These are phyloP conservation scores for Drosophila cognata DNA, from an alignment of 2,888 invertebrate species.

Conservation along the genomic window DNA sequence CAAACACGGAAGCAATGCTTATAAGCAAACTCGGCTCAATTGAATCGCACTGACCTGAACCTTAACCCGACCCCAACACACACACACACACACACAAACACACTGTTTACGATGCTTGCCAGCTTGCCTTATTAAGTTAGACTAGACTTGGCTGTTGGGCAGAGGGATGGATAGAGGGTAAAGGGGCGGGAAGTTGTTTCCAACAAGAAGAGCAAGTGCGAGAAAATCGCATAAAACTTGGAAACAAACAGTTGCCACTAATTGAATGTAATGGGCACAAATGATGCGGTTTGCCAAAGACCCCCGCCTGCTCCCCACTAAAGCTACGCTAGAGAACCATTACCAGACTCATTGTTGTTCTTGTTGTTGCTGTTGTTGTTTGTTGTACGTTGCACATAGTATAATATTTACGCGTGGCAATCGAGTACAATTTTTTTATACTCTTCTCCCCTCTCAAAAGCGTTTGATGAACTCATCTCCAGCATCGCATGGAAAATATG, in stretches of 20 bases:
- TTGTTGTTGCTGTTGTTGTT: neutral
- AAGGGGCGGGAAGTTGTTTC: neutral
- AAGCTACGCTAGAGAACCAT: neutral
- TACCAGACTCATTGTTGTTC: neutral
- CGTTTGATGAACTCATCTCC: conserved; percentile 68
- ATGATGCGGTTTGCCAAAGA: conserved; percentile 54
- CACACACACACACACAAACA: conserved; percentile 9
- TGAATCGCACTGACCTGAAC: conserved; percentile 60
- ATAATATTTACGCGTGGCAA: conserved; percentile 47
- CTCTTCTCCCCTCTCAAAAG: conserved; percentile 50
- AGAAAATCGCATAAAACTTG: conserved; percentile 56
- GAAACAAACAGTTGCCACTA: conserved; percentile 67
- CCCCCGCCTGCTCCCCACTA: too few relatives aligned
- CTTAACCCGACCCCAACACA: conserved; percentile 48
- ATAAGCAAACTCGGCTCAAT: conserved; percentile 62
- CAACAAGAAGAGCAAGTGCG: conserved; percentile 52
- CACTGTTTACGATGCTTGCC: conserved; percentile 31
- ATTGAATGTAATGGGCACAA: conserved; percentile 79
- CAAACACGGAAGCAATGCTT: conserved; percentile 64
- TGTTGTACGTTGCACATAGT: conserved; percentile 31
- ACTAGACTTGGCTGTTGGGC: neutral
- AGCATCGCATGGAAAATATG: conserved; percentile 29
- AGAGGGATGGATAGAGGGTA: conserved; percentile 3
- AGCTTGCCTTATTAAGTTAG: conserved; percentile 53
- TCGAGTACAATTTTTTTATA: conserved; percentile 49